Conservation (phyloP, 2,797 vertebrate species). For the Molossus alvarezi region DNA sequence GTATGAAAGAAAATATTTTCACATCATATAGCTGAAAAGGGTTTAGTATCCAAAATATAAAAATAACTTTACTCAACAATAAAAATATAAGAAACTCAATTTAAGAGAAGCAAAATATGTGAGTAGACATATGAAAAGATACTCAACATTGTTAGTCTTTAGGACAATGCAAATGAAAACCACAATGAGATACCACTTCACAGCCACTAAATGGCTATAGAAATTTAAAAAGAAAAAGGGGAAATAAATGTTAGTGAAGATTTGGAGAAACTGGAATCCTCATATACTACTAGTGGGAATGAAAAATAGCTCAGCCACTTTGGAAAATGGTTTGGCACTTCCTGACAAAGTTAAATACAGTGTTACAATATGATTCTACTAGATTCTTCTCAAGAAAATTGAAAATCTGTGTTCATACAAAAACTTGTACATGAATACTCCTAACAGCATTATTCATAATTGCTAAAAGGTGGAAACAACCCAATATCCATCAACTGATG, state of each 20-base stretch:
- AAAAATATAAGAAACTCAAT: neutral
- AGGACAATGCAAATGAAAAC: constrained; percentile 52
- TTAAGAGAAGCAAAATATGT: neutral
- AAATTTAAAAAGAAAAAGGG: neutral
- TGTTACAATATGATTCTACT: neutral
- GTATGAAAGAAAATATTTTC: neutral
- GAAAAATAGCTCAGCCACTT: constrained; percentile 19
- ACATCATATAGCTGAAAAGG: neutral
- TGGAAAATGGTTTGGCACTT: neutral
- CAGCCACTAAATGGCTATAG: neutral
- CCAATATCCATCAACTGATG: neutral
- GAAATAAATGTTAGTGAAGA: neutral
- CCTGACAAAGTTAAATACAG: neutral
- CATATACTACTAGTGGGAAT: neutral
- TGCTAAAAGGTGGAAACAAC: neutral
- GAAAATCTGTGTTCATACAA: neutral
- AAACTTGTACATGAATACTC: constrained; percentile 7
- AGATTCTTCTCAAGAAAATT: neutral
- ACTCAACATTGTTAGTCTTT: neutral
- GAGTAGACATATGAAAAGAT: neutral
- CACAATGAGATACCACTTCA: neutral
- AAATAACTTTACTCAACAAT: neutral
- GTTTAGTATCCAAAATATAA: neutral
- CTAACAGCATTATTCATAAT: neutral
- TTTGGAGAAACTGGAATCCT: neutral